Base-by-base conservation (phyloP, 1,140 invertebrate species). In the Papilio aristodemus region DNA sequence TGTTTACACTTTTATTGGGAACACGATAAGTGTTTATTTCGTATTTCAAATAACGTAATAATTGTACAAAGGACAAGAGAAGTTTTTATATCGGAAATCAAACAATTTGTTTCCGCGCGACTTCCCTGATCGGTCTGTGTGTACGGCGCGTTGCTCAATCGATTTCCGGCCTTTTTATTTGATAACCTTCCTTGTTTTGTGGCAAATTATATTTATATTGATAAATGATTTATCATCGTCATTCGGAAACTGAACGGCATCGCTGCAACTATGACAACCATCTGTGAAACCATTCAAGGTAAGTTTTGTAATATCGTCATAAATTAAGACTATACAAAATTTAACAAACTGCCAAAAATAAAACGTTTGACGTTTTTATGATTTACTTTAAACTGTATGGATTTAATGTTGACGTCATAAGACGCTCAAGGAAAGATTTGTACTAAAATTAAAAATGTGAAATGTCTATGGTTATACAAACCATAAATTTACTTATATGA, bases 131-230 rank as follows among this genome's bases (percentile, higher is more conserved):
- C 72, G 70, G 71, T 72, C 66, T 66, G 66, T 32, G 2, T 58
- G 43, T 68, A 68, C 67, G 70, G 74, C 10, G 60, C 27, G 67
- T 69, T 68, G 58, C 50, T 38, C 11, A 11, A 37, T 39, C 17
- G 11, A 69, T 69, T 85, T 85, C 79, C 79, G 71, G 19, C 17
- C 63, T 74, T 82, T 83, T 79, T 75, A 58, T 36, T 43, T n/a
- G 9, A 39, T 39, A 75, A 71, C 77, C 80, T 85, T 79, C 73
- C 17, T 67, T 46, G 68, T 62, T 54, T 74, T 63, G 46, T 68
- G 54, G 37, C n/a, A 19, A 66, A 57, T 46, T 60, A 81, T 85
- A 85, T 85, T 85, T 85, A 87, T 80, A 79, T 75, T 75, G 64
- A 78, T 76, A 71, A 79, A 76, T 78, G 78, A 81, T 77, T 80